Conservation (phyloP, 2,888 invertebrate species). For the Oscheius sp. region DNA sequence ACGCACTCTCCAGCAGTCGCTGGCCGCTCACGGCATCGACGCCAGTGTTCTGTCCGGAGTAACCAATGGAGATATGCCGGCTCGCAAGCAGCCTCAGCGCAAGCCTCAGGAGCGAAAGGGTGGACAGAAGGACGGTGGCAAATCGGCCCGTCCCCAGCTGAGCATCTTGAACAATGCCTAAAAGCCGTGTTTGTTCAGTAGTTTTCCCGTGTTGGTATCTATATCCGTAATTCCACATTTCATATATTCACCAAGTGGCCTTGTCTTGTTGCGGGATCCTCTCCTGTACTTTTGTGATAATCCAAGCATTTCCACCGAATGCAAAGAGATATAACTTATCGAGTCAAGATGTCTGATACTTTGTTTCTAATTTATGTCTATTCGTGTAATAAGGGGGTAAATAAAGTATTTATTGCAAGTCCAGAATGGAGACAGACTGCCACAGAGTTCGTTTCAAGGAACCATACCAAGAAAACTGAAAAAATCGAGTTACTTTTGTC, state of each 20-base stretch:
- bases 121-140: slow-evolving; percentile 18
- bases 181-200: neutral
- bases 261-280: slow-evolving; percentile 25
- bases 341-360: slow-evolving; percentile 13
- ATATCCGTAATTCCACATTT: slow-evolving; percentile 4
- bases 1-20: slow-evolving; percentile 49
- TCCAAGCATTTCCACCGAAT: slow-evolving; percentile 13
- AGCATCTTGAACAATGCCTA: slow-evolving; percentile 35
- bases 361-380: slow-evolving; percentile 2
- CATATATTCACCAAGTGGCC: slow-evolving; percentile 25
- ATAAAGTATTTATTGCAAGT: slow-evolving; percentile 29
- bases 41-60: slow-evolving; percentile 48
- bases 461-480: too few species aligned
- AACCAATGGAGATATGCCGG: slow-evolving; percentile 28
- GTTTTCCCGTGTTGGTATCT: slow-evolving; percentile 10
- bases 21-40: slow-evolving; percentile 60
- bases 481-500: too few species aligned
- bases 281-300: slow-evolving; percentile 36
- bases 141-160: slow-evolving; percentile 20
- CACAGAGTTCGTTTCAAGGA: too few species aligned
- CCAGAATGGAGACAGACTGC: too few species aligned
- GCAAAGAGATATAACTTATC: slow-evolving; percentile 21
- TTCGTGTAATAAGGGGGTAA: slow-evolving; percentile 31
- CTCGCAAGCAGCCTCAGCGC: slow-evolving; percentile 21
- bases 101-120: slow-evolving; percentile 23